A percentile compares a stretch with the other conserved stretches of the same genome.
phyloP scores from a whole-genome alignment of 2,888 invertebrate genomes.

The Sphecodes monilicornis region DNA sequence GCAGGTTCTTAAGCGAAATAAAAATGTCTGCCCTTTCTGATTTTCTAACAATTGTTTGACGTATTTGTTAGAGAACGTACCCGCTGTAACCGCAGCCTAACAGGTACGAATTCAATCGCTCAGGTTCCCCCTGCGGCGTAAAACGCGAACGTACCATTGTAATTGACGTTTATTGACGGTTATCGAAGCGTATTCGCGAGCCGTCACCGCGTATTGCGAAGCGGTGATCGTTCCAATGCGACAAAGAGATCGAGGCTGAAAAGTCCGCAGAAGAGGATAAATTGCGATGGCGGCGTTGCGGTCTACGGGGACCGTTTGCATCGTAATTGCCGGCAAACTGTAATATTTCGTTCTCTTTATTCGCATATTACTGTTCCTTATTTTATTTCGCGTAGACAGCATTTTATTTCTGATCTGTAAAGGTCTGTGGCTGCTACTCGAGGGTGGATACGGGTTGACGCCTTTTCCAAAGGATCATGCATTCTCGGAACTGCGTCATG shows the following conservation, averaged over 20 bases:
- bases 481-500: background rate
- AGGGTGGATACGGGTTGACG: background rate
- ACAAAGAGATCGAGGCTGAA: constrained; percentile 17
- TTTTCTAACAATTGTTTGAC: too few relatives aligned
- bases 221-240: background rate
- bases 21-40: too few relatives aligned
- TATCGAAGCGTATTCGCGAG: background rate
- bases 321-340: constrained; percentile 17
- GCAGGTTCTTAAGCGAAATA: too few relatives aligned
- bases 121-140: background rate
- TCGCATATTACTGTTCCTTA: constrained; percentile 11
- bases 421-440: background rate
- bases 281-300: constrained; percentile 3
- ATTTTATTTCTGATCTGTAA: background rate
- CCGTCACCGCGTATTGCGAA: background rate
- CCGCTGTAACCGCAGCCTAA: background rate
- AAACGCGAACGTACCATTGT: constrained; percentile 16
- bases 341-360: constrained; percentile 13
- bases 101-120: background rate
- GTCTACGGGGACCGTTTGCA: constrained; percentile 1
- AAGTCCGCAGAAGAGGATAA: background rate
- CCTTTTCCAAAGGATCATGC: background rate
- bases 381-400: constrained; percentile 1
- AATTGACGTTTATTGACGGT: constrained; percentile 39
- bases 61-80: background rate